Evolutionary conservation across 2,888 invertebrate genomes (phyloP).

Genomic region (Drosophila recens): DNA sequence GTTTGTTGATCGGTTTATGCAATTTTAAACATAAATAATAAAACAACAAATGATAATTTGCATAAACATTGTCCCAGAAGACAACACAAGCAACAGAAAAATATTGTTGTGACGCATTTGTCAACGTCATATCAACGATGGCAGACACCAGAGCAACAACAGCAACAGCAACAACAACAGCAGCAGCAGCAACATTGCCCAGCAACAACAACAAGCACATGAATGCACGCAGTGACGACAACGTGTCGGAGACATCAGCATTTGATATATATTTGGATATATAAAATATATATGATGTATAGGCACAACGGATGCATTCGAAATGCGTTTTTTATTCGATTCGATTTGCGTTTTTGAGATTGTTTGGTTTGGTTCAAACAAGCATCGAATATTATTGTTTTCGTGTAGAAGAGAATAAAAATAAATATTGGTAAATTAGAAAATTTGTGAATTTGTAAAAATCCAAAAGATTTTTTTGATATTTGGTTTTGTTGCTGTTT

Average conservation of each 20-base stretch:
- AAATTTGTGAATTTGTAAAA: constrained; percentile 60
- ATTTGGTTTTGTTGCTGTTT: constrained; percentile 24
- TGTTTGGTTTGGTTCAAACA: constrained; percentile 63
- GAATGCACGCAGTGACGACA: constrained; percentile 62
- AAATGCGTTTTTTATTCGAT: constrained; percentile 56
- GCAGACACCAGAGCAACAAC: constrained; percentile 45
- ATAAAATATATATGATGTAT: constrained; percentile 42
- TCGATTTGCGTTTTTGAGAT: constrained; percentile 48
- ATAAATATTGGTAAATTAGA: constrained; percentile 83
- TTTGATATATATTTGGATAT: constrained; percentile 41
- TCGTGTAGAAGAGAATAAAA: constrained; percentile 84
- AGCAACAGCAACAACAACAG: constrained; percentile 39
- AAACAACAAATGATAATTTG: constrained; percentile 58
- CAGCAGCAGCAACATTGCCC: constrained; percentile 35
- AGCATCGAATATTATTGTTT: constrained; percentile 70
- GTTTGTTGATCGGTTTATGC: constrained; percentile 35
- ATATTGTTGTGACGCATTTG: constrained; percentile 16
- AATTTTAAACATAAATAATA: constrained; percentile 42
- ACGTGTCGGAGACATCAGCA: constrained; percentile 59
- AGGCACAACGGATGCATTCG: constrained; percentile 63
- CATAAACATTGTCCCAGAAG: constrained; percentile 47
- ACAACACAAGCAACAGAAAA: constrained; percentile 52
- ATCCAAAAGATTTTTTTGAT: constrained; percentile 58
- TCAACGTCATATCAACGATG: constrained; percentile 24
- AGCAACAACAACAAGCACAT: constrained; percentile 55